Evolutionary conservation across 2,888 invertebrate species (phyloP).

Genomic region (Nemurella pictetii): DNA sequence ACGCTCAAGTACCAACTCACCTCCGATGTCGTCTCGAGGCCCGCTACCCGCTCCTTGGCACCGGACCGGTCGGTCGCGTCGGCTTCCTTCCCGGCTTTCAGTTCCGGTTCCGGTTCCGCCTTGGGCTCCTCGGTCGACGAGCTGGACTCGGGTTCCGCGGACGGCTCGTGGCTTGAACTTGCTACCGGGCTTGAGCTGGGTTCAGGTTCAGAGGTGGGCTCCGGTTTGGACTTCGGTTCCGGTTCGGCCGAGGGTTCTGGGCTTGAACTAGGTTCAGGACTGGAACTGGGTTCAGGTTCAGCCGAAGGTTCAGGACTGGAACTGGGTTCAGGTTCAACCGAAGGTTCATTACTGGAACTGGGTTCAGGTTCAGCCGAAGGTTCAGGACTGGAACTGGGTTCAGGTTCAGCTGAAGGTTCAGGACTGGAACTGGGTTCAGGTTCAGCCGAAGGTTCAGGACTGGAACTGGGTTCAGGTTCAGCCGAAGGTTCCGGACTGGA

Average conservation of each 20-base stretch:
- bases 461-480: constrained; percentile 44
- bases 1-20: constrained; percentile 45
- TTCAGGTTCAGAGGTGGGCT: constrained; percentile 48
- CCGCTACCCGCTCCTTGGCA: constrained; percentile 42
- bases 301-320: constrained; percentile 38
- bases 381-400: constrained; percentile 27
- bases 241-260: constrained; percentile 44
- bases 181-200: constrained; percentile 45
- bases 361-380: constrained; percentile 14
- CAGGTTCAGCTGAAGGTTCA: constrained; percentile 35
- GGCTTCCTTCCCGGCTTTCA: constrained; percentile 34
- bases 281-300: constrained; percentile 37
- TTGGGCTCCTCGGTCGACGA: constrained; percentile 43
- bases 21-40: constrained; percentile 43
- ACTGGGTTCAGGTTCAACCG: constrained; percentile 8
- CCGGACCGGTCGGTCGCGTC: no score
- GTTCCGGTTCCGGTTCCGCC: constrained; percentile 42
- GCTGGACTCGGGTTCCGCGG: constrained; percentile 37
- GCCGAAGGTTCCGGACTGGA: constrained; percentile 44
- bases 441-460: constrained; percentile 44
- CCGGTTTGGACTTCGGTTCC: constrained; percentile 46
- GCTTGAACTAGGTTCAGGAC: constrained; percentile 43
- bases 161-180: constrained; percentile 41
- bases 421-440: constrained; percentile 44
- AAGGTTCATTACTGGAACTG: no score